Base-by-base conservation (phyloP, 2,797 vertebrate genomes). In the Pipistrellus pipistrellus region DNA sequence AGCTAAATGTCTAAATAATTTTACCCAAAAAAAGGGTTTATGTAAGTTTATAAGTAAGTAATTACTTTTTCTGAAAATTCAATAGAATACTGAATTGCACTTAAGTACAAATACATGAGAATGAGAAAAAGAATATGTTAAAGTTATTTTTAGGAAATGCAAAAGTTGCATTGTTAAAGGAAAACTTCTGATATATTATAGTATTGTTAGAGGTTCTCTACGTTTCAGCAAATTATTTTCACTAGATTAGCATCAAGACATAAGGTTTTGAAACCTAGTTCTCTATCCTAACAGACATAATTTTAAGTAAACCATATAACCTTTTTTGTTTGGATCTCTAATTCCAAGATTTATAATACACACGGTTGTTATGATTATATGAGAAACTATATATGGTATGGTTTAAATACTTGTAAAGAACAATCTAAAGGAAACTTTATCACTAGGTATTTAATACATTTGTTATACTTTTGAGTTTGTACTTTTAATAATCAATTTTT, bases 401-500 rank as follows among this genome's bases (percentile, higher is more conserved):
- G 18, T 55, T 89, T 72, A 90, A 85, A 86, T 88, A 92, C 41
- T 51, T 82, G 27, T 68, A 83, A 88, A 89, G 14, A 88, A 88
- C 27, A 85, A 68, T 15, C 7, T 87, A 69, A 69, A 90, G 75
- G 38, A 87, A 84, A 81, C 20, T 90, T 17, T 92, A 82, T 76
- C 92, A 88, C 55, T 87, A 91, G 41, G 15, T 73, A 88, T 89
- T 94, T 78, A 88, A 41, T 71, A 44, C 10, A 53, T 76, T 62
- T 89, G 27, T 68, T 94, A 68, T 53, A 73, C 76, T 92, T 93
- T 80, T 90, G 66, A 73, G n/a, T 41, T 72, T 91, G 17, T 57
- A 88, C 48, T 86, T 92, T 93, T 94, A 86, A 55, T 90, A 91
- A 92, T 91, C 38, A 92, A 95, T 85, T 51, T 92, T 86, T 91